Evolutionary conservation across 1,140 invertebrate species (phyloP).

Genomic region (Drosophila chauvacae): DNA sequence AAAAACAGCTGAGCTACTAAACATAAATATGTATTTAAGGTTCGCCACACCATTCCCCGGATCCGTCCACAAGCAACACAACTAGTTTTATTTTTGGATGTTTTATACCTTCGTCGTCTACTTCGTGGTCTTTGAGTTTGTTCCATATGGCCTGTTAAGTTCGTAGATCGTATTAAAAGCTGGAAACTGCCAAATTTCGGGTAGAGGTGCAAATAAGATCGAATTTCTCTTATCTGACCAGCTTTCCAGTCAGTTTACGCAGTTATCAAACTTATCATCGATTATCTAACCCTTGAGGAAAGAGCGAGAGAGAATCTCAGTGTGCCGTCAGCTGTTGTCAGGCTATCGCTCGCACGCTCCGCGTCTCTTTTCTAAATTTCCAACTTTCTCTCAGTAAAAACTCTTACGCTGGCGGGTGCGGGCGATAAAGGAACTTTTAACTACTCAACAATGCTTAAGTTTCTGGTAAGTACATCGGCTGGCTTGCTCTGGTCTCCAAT

Average conservation of each 20-base stretch:
- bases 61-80: conserved; percentile 13
- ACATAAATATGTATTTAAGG: conserved; percentile 3
- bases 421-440: conserved; percentile 56
- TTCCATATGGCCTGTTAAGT: not conserved
- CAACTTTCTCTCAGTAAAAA: conserved; percentile 27
- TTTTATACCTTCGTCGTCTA: not conserved
- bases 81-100: conserved; percentile 48
- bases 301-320: conserved; percentile 18
- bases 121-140: not conserved
- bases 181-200: too few relatives aligned
- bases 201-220: not conserved
- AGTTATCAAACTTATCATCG: not conserved
- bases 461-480: conserved; percentile 55
- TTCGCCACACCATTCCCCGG: not conserved
- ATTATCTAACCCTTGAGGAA: conserved; percentile 42
- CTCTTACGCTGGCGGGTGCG: conserved; percentile 59
- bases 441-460: conserved; percentile 65
- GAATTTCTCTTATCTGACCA: not conserved
- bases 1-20: conserved; percentile 11
- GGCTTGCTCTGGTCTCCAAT: not conserved
- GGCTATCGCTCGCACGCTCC: conserved; percentile 34
- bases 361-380: conserved; percentile 34
- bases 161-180: not conserved
- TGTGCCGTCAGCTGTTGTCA: conserved; percentile 66
- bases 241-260: not conserved